Percentiles rank a stretch among this genome's conserved stretches.
These are phyloP conservation scores for Eudasyphora cyanicolor DNA, from an alignment of 2,888 invertebrate species.

Conservation along the genomic window DNA sequence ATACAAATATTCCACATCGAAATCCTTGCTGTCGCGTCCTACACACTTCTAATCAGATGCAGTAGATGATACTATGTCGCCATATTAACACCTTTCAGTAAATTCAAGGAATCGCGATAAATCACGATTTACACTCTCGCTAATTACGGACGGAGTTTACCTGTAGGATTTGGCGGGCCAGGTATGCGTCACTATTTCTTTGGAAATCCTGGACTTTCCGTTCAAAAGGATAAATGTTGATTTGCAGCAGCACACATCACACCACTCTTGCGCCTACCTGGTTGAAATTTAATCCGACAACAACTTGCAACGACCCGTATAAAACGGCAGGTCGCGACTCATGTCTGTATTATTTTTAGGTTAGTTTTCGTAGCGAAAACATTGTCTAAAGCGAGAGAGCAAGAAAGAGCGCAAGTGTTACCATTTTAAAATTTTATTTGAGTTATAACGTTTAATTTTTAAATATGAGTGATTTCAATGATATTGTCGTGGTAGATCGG, in stretches of 20 bases:
- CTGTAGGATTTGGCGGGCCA: no score
- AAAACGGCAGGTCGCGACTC: background rate
- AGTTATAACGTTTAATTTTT: background rate
- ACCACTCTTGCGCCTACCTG: conserved; percentile 30
- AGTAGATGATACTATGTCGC: no score
- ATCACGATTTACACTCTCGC: no score
- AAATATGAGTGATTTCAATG: conserved; percentile 37
- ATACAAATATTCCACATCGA: no score
- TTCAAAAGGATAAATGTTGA: background rate
- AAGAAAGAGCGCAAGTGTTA: background rate
- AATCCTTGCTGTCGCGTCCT: no score
- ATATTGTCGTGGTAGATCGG: conserved; percentile 29
- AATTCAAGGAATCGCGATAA: no score
- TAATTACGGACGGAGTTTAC: no score
- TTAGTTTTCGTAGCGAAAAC: conserved; percentile 7
- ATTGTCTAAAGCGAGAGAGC: background rate
- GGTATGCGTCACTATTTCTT: conserved; percentile 1
- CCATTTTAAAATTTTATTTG: background rate
- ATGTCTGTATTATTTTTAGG: conserved; percentile 4
- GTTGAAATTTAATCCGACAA: no score
- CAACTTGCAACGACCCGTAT: background rate
- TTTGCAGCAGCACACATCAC: background rate
- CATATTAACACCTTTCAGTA: no score
- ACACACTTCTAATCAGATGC: no score
- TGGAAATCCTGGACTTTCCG: conserved; percentile 29